These are phyloP conservation scores for Electrona antarctica DNA, from an alignment of 2,113 vertebrate genomes.

Conservation along the genomic window DNA sequence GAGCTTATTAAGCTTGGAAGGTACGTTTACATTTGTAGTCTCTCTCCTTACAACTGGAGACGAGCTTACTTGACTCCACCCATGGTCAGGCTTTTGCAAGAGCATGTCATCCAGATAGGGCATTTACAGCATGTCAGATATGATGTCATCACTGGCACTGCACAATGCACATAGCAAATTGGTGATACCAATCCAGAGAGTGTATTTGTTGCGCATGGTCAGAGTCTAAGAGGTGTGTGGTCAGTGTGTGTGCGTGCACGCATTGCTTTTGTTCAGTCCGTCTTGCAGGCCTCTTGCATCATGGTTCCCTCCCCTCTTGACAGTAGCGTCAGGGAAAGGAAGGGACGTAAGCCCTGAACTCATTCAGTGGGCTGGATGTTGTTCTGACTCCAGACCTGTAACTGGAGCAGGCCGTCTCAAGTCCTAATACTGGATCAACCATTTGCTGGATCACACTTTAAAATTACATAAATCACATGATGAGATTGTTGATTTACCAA, in stretches of 20 bases:
- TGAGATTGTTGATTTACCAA: neutral
- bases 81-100: slow-evolving; percentile 21
- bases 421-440: slow-evolving; percentile 50
- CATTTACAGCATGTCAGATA: slow-evolving; percentile 11
- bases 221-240: slow-evolving; percentile 6
- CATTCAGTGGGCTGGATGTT: slow-evolving; percentile 48
- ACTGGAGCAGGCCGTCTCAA: slow-evolving; percentile 46
- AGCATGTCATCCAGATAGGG: slow-evolving; percentile 25
- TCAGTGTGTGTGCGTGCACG: slow-evolving; percentile 10
- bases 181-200: slow-evolving; percentile 24
- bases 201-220: neutral
- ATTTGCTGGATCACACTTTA: slow-evolving; percentile 15
- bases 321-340: slow-evolving; percentile 47
- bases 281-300: slow-evolving; percentile 78
- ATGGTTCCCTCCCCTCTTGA: slow-evolving; percentile 62
- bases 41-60: neutral
- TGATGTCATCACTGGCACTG: slow-evolving; percentile 24
- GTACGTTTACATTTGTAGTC: neutral
- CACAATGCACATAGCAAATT: slow-evolving; percentile 9
- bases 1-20: neutral
- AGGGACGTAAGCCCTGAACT: slow-evolving; percentile 46
- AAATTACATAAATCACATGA: slow-evolving; percentile 3
- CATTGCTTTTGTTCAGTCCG: slow-evolving; percentile 63
- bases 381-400: slow-evolving; percentile 40
- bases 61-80: slow-evolving; percentile 1